Evolutionary conservation across 2,113 vertebrate species (phyloP), one percentile per base, ranked within the genome.

Genomic region (Gallinago jamesoni): DNA sequence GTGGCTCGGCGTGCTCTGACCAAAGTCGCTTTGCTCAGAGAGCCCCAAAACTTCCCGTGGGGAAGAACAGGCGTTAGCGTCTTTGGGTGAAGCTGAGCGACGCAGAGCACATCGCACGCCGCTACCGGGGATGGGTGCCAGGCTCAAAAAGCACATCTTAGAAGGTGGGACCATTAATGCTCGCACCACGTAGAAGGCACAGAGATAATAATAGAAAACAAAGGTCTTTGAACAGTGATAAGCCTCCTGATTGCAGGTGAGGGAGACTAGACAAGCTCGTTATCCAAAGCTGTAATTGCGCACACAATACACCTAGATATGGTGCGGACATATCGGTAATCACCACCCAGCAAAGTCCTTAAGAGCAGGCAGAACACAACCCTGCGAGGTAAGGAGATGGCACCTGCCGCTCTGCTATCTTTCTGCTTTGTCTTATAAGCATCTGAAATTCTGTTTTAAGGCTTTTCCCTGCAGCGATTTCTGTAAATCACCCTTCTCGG

Each of bases 391-490:
- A 92, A 89, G 81, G 84, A 91, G 87, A 73, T 66, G 89, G 84
- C 93, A 97, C 92, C 92, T 93, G 89, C 76, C 0, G 0, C 73
- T 82, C 92, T 53, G 66, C 86, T 94, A 68, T 85, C 78, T 80
- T 50, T 70, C 69, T 78, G 62, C 70, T 94, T 96, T 94, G 93
- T 94, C 82, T 96, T 91, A 80, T 30, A 96, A 96, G 93, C 73
- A 84, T 84, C 94, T 93, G 69, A 91, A 96, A 95, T 94, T 89
- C 85, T 37, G 63, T 56, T 96, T 92, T 84, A 95, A 93, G 84
- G 87, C 84, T 93, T 94, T 94, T 60, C 90, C 69, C 52, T 14
- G 62, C 1, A 20, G 74, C 1, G 14, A 72, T 96, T 97, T 76
- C 94, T 94, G 75, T 90, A 97, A 96, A 94, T 94, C 87, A 6